These are phyloP conservation scores for Andrena trimmerana DNA, from an alignment of 2,888 invertebrate genomes.

Conservation along the genomic window DNA sequence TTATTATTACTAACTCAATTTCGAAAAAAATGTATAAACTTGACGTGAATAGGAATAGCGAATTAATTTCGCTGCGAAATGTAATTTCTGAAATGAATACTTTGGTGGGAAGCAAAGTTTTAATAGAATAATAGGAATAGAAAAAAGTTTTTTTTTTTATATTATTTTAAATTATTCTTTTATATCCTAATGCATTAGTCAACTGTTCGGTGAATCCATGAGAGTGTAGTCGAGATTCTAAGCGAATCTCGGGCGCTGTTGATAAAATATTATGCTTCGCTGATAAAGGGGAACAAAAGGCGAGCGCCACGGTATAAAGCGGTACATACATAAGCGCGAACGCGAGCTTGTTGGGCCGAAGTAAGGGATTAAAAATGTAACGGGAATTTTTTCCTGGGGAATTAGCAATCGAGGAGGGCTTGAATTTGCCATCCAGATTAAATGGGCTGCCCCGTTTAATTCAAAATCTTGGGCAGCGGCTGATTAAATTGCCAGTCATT, in stretches of 20 bases:
- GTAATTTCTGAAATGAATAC: too few relatives aligned
- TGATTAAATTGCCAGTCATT: slow-evolving; percentile 75
- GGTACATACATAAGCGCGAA: slow-evolving; percentile 2
- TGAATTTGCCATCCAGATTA: slow-evolving; percentile 67
- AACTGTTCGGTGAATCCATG: not conserved
- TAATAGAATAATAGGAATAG: too few relatives aligned
- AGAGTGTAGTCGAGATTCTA: not conserved
- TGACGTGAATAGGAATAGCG: too few relatives aligned
- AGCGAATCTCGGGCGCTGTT: slow-evolving; percentile 15
- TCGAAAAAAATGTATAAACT: too few relatives aligned
- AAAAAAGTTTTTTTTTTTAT: too few relatives aligned
- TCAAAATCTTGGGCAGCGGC: slow-evolving; percentile 66
- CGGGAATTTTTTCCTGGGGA: slow-evolving; percentile 48
- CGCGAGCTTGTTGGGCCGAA: slow-evolving; percentile 36
- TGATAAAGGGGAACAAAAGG: slow-evolving; percentile 24
- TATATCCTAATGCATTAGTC: not conserved
- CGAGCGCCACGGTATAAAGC: slow-evolving; percentile 15
- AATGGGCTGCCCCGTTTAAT: slow-evolving; percentile 65
- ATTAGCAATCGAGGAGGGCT: slow-evolving; percentile 54
- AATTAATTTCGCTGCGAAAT: too few relatives aligned
- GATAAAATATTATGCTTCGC: slow-evolving; percentile 34
- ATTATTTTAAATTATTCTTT: not conserved
- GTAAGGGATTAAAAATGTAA: slow-evolving; percentile 55
- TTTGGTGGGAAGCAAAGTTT: too few relatives aligned
- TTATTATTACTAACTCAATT: too few relatives aligned